Conservation (phyloP, 2,888 invertebrate species). For the Notocelia uddmanniana region DNA sequence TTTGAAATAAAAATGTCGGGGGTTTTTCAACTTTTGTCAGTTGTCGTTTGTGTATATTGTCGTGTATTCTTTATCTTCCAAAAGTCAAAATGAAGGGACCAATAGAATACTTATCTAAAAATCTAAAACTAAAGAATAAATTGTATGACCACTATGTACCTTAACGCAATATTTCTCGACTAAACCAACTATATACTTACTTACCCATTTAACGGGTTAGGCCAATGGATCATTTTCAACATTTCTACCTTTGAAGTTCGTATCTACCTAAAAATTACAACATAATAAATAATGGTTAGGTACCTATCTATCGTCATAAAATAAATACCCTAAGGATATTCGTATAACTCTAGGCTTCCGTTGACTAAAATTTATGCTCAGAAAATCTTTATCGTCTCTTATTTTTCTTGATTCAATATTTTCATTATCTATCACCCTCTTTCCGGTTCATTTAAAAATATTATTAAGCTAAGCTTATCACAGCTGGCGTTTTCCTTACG, state of each 20-base stretch:
- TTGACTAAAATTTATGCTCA: background rate
- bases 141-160: no score
- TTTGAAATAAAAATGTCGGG: no score
- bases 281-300: no score
- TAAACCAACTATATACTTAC: no score
- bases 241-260: background rate
- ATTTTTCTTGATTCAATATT: conserved; percentile 27
- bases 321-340: conserved; percentile 6
- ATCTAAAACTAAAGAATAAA: no score
- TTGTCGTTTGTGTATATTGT: no score
- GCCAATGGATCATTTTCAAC: background rate
- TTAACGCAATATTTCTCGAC: no score
- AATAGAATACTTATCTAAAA: no score
- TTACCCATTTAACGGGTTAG: no score
- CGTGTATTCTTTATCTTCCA: no score
- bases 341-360: background rate
- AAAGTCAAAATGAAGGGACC: no score
- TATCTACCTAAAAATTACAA: background rate
- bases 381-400: background rate
- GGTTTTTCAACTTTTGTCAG: no score
- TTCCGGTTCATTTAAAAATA: conserved; percentile 29
- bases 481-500: conserved; percentile 38
- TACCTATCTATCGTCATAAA: background rate
- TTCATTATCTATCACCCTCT: conserved; percentile 27
- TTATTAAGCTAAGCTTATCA: background rate